Conservation (phyloP, 1,140 invertebrate genomes). For the Grapholita molesta region DNA sequence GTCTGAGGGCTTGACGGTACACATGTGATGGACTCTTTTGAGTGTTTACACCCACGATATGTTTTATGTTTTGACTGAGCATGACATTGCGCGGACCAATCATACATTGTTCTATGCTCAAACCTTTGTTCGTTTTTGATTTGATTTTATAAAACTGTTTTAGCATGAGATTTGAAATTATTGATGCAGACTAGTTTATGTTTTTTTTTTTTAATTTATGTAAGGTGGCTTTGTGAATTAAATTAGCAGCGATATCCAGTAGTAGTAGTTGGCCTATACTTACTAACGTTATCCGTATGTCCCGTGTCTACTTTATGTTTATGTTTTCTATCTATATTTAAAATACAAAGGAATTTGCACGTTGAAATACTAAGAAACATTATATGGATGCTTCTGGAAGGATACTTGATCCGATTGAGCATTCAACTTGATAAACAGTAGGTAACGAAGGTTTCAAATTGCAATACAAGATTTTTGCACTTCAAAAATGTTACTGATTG, state of each 20-base stretch:
- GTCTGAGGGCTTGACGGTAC: constrained; percentile 42
- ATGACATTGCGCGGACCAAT: neutral
- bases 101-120: no score
- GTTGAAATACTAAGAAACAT: neutral
- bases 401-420: neutral
- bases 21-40: constrained; percentile 34
- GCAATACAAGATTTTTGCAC: neutral
- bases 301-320: neutral
- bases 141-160: no score
- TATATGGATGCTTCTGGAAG: constrained; percentile 4
- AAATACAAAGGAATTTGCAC: neutral
- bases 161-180: no score
- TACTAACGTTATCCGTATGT: neutral
- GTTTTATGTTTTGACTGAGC: constrained; percentile 9
- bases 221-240: no score
- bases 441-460: neutral
- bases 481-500: neutral
- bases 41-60: constrained; percentile 35
- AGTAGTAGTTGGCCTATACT: no score
- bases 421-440: neutral
- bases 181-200: no score
- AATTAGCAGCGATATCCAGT: no score
- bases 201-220: no score
- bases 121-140: no score
- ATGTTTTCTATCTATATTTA: neutral